Evolutionary conservation across 2,113 vertebrate species (phyloP), one percentile per base, ranked within the genome.

Genomic region (Calyptomena viridis): DNA sequence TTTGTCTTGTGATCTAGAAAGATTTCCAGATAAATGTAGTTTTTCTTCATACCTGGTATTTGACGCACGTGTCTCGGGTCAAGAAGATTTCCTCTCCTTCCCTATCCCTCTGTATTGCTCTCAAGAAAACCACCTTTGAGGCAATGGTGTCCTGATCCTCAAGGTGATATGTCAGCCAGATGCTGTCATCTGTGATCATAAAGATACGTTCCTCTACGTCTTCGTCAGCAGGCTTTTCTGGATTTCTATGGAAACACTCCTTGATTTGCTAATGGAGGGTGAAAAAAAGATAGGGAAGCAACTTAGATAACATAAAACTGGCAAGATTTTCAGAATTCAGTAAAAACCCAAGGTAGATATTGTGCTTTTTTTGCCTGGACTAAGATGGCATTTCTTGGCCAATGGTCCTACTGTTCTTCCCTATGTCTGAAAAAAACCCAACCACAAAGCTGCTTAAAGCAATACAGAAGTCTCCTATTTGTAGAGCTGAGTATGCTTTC

Each of bases 141-240:
- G 98, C 96, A 4, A 98, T 98, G 74, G 98, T 98, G 44, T 95
- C 82, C 49, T 98, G 88, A 0, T 98, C 93, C 8, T 98, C 98
- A 6, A 98, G 93, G 84, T 99, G 99, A 40, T 98, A 99, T 5
- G 96, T 99, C 95, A 99, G 64, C 58, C 98, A 94, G 42, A 99
- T 98, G 23, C 33, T 80, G 14, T 98, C 97, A 7, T 99, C 97
- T 1, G 33, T 2, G 21, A 98, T 83, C 46, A 98, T 84, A 80
- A 99, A 99, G 59, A 97, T 59, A 11, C 98, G 96, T 93, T 99
- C 97, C 0, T 98, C 98, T 78, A 99, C 94, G 8, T 99, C 99
- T 67, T 99, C 95, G 1, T 97, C 96, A 8, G 98, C 98, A 4
- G 96, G 93, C 94, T 98, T 99, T 19, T 84, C 93, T 2, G 14